phyloP scores from a whole-genome alignment of 1,140 invertebrate species.

The Periplaneta americana region DNA sequence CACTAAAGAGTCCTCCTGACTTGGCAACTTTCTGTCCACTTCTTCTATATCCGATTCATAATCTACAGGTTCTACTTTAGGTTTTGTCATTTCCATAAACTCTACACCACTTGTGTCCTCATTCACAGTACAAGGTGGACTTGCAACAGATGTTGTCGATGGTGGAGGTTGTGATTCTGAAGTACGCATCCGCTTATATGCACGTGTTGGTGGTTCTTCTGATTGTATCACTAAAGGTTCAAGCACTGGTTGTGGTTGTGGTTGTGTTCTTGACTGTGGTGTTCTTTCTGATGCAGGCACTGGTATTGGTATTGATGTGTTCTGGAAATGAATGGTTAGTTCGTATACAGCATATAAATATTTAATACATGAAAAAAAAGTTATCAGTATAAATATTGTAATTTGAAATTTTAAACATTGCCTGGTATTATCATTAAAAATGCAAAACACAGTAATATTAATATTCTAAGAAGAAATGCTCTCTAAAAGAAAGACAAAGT shows the following conservation, averaged over 20 bases:
- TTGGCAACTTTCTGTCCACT: not conserved
- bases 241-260: not conserved
- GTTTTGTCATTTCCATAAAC: slow-evolving; percentile 10
- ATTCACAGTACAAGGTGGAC: not conserved
- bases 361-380: no score
- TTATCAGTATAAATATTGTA: no score
- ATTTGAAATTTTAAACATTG: no score
- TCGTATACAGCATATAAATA: no score
- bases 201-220: not conserved
- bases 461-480: no score
- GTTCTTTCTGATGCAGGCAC: not conserved
- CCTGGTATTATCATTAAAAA: no score
- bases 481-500: no score
- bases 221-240: not conserved
- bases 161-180: not conserved
- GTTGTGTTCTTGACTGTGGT: not conserved
- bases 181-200: not conserved
- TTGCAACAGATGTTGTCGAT: not conserved
- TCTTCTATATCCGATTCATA: slow-evolving; percentile 10
- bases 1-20: not conserved
- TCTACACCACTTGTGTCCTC: not conserved
- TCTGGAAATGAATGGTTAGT: not conserved
- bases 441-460: no score
- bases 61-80: slow-evolving; percentile 16
- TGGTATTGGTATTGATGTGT: not conserved